phyloP scores from a whole-genome alignment of 2,113 vertebrate species.

The Diadophis punctatus region DNA sequence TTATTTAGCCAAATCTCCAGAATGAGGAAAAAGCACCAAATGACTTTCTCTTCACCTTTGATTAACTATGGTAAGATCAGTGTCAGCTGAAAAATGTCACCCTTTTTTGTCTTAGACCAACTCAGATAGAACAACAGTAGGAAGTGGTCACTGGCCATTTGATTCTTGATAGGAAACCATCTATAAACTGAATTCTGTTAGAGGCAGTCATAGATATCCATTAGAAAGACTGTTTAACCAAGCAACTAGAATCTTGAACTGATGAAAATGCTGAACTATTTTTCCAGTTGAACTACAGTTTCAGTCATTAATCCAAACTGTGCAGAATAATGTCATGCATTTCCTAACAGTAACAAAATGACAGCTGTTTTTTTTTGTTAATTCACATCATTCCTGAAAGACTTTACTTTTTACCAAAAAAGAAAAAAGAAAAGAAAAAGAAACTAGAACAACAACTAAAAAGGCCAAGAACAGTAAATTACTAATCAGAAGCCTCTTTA shows the following conservation, averaged over 20 bases:
- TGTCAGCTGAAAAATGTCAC: not conserved
- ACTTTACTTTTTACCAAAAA: not conserved
- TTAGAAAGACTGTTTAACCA: not conserved
- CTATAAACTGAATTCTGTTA: not conserved
- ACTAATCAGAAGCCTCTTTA: not conserved
- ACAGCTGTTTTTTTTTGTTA: not conserved
- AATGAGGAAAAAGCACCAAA: not conserved
- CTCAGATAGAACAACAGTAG: not conserved
- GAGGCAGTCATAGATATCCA: not conserved
- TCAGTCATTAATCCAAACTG: not conserved
- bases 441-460: not conserved
- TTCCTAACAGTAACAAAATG: slow-evolving; percentile 1
- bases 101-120: not conserved
- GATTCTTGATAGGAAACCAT: not conserved
- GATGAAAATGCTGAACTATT: not conserved
- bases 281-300: not conserved
- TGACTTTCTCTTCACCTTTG: not conserved
- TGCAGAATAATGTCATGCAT: not conserved
- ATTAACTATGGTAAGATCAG: not conserved
- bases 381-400: not conserved
- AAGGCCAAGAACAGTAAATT: not conserved
- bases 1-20: not conserved
- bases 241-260: not conserved
- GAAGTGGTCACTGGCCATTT: not conserved
- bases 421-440: not conserved